Conservation (phyloP, 2,888 invertebrate species). For the Drosophila quinaria region DNA sequence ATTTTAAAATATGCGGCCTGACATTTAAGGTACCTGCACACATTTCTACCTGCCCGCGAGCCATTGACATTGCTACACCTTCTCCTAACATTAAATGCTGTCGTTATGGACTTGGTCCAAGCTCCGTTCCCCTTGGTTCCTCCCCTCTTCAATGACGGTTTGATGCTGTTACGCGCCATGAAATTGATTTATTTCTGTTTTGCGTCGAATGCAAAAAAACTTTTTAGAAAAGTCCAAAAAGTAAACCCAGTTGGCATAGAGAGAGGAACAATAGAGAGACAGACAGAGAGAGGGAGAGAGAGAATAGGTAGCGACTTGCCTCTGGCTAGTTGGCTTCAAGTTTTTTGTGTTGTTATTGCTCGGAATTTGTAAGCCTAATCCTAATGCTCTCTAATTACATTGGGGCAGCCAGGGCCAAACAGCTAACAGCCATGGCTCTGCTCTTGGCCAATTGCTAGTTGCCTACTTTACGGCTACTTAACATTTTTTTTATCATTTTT, state of each 20-base stretch:
- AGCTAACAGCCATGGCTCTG: constrained; percentile 26
- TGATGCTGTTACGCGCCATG: constrained; percentile 66
- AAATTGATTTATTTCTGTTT: constrained; percentile 83
- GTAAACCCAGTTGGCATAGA: background rate
- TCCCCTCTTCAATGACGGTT: background rate
- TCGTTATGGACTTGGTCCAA: constrained; percentile 58
- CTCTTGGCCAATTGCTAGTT: constrained; percentile 50
- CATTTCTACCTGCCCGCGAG: constrained; percentile 49
- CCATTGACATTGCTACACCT: constrained; percentile 51
- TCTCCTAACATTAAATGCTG: constrained; percentile 34
- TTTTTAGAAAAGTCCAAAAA: constrained; percentile 29
- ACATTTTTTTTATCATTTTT: constrained; percentile 40
- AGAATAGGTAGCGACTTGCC: constrained; percentile 17
- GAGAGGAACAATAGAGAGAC: background rate
- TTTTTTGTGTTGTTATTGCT: constrained; percentile 50
- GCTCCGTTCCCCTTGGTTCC: background rate
- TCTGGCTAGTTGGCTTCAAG: constrained; percentile 54
- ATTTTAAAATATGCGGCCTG: constrained; percentile 24
- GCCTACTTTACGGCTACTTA: constrained; percentile 73
- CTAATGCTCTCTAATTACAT: constrained; percentile 81
- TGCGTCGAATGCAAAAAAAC: constrained; percentile 63
- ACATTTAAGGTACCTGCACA: constrained; percentile 32
- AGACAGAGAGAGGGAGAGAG: background rate
- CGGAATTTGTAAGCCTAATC: constrained; percentile 65
- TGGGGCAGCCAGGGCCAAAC: constrained; percentile 10